Evolutionary conservation across 2,113 vertebrate genomes (phyloP).

Genomic region (Siphamia tubifer): DNA sequence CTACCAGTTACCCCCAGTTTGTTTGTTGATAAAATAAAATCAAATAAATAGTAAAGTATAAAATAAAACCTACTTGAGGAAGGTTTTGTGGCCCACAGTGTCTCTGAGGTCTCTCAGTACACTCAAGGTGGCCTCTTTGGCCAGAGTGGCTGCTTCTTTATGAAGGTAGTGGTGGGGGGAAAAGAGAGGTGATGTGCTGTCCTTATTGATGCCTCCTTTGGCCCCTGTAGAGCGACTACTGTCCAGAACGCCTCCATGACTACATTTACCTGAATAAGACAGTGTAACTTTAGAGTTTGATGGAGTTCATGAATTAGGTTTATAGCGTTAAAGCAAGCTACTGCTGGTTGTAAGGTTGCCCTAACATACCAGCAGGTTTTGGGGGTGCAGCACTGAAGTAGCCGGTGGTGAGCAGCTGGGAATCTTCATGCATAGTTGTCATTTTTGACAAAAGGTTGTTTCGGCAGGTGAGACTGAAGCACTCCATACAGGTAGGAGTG

Average conservation of each 20-base stretch:
- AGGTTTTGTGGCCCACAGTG: conserved; percentile 73
- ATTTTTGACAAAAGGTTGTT: conserved; percentile 70
- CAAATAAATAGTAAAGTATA: too few relatives aligned
- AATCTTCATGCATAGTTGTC: conserved; percentile 4
- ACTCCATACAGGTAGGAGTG: conserved; percentile 75
- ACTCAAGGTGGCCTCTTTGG: conserved; percentile 79
- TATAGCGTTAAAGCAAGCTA: neutral
- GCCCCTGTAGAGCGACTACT: conserved; percentile 76
- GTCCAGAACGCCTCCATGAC: conserved; percentile 87
- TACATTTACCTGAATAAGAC: conserved; percentile 83
- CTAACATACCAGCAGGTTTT: conserved; percentile 76
- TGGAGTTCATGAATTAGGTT: neutral
- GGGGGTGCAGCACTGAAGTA: conserved; percentile 79
- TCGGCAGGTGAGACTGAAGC: conserved; percentile 72
- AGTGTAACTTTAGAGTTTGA: neutral
- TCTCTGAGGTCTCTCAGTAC: conserved; percentile 80
- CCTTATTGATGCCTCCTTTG: conserved; percentile 88
- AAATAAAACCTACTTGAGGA: conserved; percentile 79
- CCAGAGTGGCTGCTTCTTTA: conserved; percentile 78
- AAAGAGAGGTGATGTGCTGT: conserved; percentile 83
- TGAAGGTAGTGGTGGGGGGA: conserved; percentile 87
- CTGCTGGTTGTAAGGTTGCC: neutral
- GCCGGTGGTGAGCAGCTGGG: conserved; percentile 82
- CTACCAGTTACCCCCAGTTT: too few relatives aligned
- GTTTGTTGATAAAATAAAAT: too few relatives aligned